Conservation (phyloP, 2,113 vertebrate genomes). For the Oreotragus oreotragus region DNA sequence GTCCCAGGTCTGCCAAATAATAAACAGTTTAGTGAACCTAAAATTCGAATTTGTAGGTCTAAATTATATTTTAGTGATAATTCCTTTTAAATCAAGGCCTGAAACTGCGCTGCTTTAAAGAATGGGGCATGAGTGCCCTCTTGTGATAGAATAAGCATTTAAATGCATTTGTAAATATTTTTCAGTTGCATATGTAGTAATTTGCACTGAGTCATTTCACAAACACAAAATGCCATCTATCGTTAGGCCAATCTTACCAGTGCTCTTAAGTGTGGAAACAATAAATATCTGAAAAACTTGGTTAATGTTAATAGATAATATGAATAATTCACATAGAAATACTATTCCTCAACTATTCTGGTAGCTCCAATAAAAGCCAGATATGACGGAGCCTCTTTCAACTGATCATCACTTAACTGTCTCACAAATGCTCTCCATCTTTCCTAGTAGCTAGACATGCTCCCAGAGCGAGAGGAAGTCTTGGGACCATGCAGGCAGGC, state of each 20-base stretch:
- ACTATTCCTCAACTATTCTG: neutral
- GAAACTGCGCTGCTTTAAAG: neutral
- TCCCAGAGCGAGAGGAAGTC: neutral
- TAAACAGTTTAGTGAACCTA: neutral
- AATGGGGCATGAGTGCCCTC: conserved; percentile 77
- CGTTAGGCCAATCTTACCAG: neutral
- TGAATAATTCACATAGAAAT: conserved; percentile 12
- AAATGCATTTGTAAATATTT: conserved; percentile 21
- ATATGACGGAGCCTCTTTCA: neutral
- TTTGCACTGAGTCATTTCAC: conserved; percentile 27
- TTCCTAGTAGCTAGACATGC: neutral
- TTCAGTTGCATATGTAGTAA: neutral
- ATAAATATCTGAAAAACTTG: neutral
- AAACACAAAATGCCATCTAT: neutral
- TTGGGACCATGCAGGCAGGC: neutral
- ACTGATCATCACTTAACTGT: neutral
- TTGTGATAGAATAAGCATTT: conserved; percentile 67
- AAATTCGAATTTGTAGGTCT: conserved; percentile 19
- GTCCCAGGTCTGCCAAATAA: neutral
- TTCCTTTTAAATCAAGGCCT: conserved; percentile 18
- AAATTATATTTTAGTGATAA: conserved; percentile 41
- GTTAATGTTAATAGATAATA: neutral
- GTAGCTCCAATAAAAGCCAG: conserved; percentile 4
- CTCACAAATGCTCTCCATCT: neutral
- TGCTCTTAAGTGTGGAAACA: neutral